phyloP scores from a whole-genome alignment of 2,113 vertebrate species.

The Takifugu flavidus region DNA sequence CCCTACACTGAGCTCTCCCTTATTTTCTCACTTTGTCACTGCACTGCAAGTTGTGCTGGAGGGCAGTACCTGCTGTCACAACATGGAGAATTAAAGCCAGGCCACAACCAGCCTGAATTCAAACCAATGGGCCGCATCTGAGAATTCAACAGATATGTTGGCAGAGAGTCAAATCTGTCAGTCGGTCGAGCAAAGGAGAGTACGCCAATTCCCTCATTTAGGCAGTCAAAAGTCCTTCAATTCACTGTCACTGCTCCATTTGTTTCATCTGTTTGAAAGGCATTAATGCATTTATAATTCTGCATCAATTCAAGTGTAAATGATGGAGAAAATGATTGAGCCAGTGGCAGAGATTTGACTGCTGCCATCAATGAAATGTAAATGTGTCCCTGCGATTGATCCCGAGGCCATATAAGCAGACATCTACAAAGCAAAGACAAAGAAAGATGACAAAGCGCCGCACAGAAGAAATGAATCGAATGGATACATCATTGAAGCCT shows the following conservation, averaged over 20 bases:
- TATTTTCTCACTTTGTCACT: constrained; percentile 26
- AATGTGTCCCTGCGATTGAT: constrained; percentile 20
- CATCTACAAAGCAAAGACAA: not conserved
- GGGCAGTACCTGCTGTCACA: constrained; percentile 32
- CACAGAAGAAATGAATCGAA: not conserved
- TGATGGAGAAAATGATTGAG: constrained; percentile 9
- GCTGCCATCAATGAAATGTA: constrained; percentile 23
- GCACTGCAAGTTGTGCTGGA: constrained; percentile 15
- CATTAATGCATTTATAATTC: constrained; percentile 19
- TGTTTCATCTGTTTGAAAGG: constrained; percentile 8
- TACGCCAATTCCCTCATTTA: constrained; percentile 27
- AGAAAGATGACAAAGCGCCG: not conserved
- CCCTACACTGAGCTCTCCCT: constrained; percentile 35
- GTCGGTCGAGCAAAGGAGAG: constrained; percentile 7
- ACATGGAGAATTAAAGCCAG: constrained; percentile 10
- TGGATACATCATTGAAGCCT: constrained; percentile 4
- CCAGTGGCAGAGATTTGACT: constrained; percentile 10
- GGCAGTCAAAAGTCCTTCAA: constrained; percentile 14
- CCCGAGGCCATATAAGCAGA: not conserved
- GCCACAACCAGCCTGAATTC: constrained; percentile 18
- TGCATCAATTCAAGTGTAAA: constrained; percentile 12
- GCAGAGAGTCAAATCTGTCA: constrained; percentile 16
- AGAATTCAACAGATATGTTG: not conserved
- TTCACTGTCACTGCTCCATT: constrained; percentile 7
- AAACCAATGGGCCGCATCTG: constrained; percentile 14